Percentiles rank a stretch among this genome's conserved stretches.
Conservation (phyloP, 2,888 invertebrate genomes). For the Calameuta idolon region DNA sequence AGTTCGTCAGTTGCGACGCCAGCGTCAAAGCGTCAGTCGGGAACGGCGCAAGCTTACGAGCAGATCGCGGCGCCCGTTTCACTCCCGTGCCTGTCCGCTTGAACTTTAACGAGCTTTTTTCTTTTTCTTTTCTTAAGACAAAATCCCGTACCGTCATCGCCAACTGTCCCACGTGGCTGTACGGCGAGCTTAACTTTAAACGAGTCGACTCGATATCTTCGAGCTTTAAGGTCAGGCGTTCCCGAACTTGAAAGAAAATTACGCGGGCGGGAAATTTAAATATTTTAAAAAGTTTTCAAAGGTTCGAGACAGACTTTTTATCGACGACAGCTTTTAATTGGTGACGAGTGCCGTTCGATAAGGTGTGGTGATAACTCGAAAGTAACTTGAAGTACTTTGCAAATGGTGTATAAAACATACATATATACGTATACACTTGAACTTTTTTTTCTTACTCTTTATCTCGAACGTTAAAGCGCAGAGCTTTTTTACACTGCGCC, state of each 20-base stretch:
- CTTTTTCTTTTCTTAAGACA: background rate
- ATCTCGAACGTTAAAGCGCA: background rate
- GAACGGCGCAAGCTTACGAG: conserved; percentile 41
- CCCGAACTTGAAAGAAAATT: no score
- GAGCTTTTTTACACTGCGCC: background rate
- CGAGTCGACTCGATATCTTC: background rate
- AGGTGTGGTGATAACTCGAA: background rate
- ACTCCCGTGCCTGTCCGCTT: conserved; percentile 3
- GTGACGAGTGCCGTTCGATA: background rate
- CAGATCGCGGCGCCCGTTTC: background rate
- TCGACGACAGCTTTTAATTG: background rate
- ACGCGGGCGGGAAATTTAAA: background rate
- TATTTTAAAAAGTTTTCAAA: background rate
- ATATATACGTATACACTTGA: background rate
- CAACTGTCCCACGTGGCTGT: no score
- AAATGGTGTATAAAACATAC: background rate
- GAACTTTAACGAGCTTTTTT: conserved; percentile 6
- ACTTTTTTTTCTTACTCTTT: background rate
- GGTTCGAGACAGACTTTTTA: background rate
- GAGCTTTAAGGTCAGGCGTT: background rate
- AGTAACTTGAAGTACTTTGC: background rate
- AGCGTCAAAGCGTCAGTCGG: conserved; percentile 43
- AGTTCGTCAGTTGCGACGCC: background rate
- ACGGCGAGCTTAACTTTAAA: no score
- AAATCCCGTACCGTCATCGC: no score